phyloP scores from a whole-genome alignment of 2,797 vertebrate genomes.

The Avahi laniger region DNA sequence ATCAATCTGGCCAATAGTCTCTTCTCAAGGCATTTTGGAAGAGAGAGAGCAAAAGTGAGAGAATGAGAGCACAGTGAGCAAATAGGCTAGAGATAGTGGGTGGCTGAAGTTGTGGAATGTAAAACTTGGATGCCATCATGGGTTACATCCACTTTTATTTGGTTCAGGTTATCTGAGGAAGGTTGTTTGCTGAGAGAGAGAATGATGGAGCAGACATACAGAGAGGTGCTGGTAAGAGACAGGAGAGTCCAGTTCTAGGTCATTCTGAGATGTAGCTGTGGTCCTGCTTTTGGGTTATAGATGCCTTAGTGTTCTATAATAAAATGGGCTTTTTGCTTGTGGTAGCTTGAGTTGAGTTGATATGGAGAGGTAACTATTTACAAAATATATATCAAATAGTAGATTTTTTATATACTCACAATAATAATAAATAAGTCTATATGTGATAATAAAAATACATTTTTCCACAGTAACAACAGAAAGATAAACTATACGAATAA shows the following conservation, averaged over 20 bases:
- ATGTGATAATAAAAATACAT: not conserved
- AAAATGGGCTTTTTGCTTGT: not conserved
- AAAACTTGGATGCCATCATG: not conserved
- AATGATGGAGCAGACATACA: not conserved
- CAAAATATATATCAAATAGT: not conserved
- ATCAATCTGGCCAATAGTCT: not conserved
- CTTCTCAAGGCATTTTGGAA: not conserved
- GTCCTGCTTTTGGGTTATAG: not conserved
- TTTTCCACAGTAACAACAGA: not conserved
- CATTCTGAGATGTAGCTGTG: not conserved
- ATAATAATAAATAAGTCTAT: not conserved
- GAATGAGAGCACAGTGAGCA: not conserved
- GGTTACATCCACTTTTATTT: not conserved
- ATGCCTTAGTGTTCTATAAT: not conserved
- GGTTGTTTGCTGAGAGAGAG: not conserved
- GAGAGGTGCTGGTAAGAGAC: not conserved
- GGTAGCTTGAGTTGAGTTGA: not conserved
- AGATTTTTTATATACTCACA: not conserved
- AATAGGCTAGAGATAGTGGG: not conserved
- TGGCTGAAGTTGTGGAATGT: not conserved
- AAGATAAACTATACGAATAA: constrained; percentile 11
- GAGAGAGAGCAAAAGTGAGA: not conserved
- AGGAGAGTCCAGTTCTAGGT: not conserved
- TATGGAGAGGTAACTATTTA: not conserved
- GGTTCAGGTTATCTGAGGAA: not conserved